Evolutionary conservation across 2,113 vertebrate genomes (phyloP).

Genomic region (Microcebus murinus): DNA sequence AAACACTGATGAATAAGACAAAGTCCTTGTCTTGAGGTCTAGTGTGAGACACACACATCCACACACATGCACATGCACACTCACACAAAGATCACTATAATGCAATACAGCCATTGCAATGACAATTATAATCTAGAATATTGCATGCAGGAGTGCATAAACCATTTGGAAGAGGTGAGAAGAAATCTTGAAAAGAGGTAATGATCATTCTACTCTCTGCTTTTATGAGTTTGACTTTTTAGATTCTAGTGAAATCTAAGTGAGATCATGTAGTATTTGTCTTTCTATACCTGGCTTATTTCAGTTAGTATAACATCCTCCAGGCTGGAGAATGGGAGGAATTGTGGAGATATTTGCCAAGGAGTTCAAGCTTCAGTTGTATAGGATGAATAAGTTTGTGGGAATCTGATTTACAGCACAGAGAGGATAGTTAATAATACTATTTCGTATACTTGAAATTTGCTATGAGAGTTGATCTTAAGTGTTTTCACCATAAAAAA

Average conservation of each 20-base stretch:
- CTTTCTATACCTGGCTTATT: not conserved
- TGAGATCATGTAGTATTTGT: not conserved
- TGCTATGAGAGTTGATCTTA: not conserved
- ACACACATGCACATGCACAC: not conserved
- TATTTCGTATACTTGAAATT: not conserved
- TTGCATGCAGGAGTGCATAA: accelerated
- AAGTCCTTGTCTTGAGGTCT: not conserved
- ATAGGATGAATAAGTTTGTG: not conserved
- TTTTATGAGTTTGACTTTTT: not conserved
- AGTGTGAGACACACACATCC: not conserved
- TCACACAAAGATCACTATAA: not conserved
- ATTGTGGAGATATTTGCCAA: not conserved
- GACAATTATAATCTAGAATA: not conserved
- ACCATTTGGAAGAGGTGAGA: not conserved
- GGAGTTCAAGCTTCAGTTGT: not conserved
- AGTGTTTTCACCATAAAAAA: not conserved
- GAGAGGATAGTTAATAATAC: not conserved
- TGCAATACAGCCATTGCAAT: not conserved
- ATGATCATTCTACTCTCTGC: not conserved
- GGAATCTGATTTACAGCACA: not conserved
- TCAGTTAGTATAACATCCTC: not conserved
- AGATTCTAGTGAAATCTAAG: not conserved
- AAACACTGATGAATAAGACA: not conserved
- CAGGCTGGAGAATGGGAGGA: too few species aligned
- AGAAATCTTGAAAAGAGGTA: not conserved